phyloP scores from a whole-genome alignment of 2,797 vertebrate genomes.

The Choloepus didactylus region DNA sequence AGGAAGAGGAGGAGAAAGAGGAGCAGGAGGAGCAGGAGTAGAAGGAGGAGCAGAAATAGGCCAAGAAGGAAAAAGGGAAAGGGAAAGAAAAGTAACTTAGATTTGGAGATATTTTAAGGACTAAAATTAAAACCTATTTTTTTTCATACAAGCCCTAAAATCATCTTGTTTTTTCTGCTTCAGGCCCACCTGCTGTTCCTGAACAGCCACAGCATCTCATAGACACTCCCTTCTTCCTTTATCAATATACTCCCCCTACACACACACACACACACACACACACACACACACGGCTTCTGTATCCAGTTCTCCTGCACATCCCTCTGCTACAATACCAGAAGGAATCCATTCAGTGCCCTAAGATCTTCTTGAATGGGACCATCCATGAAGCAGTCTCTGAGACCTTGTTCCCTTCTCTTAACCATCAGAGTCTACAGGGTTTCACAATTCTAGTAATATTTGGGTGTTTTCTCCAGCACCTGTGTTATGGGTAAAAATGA shows the following conservation, averaged over 20 bases:
- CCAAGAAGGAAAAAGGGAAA: neutral
- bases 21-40: neutral
- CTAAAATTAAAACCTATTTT: neutral
- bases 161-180: neutral
- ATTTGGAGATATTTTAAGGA: neutral
- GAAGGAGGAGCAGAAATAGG: neutral
- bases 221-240: fast-evolving
- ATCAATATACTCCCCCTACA: no score
- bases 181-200: neutral
- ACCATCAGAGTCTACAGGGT: neutral
- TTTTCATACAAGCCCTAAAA: neutral
- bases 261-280: no score
- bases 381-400: neutral
- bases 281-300: no score
- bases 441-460: neutral
- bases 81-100: neutral
- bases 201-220: neutral
- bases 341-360: no score
- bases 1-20: neutral
- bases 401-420: neutral
- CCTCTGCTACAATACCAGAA: neutral
- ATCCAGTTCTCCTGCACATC: neutral
- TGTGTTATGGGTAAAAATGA: neutral
- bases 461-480: neutral
- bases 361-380: neutral